These are phyloP conservation scores for Lophius americanus DNA, from an alignment of 2,797 vertebrate species.

Conservation along the genomic window DNA sequence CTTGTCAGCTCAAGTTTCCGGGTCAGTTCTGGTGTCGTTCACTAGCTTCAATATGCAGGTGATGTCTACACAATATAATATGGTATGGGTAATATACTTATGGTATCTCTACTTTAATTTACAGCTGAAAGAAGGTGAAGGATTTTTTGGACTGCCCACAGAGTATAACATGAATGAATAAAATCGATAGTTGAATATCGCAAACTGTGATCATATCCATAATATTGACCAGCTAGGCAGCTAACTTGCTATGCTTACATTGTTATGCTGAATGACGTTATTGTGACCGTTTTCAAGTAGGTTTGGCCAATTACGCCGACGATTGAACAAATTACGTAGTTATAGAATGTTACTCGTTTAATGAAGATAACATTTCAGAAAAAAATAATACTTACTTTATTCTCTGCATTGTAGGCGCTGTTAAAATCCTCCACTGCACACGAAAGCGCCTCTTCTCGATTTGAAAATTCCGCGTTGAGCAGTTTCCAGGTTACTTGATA, in stretches of 20 bases:
- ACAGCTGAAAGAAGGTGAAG: accelerated
- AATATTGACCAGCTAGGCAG: background rate
- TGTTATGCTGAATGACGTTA: too few species aligned
- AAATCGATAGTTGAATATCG: background rate
- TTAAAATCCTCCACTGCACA: background rate
- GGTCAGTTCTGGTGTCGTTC: too few species aligned
- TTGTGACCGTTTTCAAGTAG: background rate
- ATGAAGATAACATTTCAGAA: background rate
- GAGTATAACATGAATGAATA: background rate
- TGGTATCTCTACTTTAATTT: too few species aligned
- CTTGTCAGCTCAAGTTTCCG: too few species aligned
- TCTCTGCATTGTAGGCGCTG: constrained; percentile 63
- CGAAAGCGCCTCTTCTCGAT: constrained; percentile 52
- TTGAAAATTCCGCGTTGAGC: constrained; percentile 69
- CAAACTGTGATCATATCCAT: accelerated
- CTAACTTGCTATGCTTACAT: constrained; percentile 11
- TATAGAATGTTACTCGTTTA: accelerated
- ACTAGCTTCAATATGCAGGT: too few species aligned
- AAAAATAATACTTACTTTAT: constrained; percentile 45
- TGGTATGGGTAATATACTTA: too few species aligned
- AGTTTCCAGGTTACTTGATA: background rate
- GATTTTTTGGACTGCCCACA: accelerated
- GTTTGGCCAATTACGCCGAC: accelerated
- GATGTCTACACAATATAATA: too few species aligned
- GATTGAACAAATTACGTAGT: background rate